Evolutionary conservation across 2,888 invertebrate species (phyloP).

Genomic region (Druceiella hillmani): DNA sequence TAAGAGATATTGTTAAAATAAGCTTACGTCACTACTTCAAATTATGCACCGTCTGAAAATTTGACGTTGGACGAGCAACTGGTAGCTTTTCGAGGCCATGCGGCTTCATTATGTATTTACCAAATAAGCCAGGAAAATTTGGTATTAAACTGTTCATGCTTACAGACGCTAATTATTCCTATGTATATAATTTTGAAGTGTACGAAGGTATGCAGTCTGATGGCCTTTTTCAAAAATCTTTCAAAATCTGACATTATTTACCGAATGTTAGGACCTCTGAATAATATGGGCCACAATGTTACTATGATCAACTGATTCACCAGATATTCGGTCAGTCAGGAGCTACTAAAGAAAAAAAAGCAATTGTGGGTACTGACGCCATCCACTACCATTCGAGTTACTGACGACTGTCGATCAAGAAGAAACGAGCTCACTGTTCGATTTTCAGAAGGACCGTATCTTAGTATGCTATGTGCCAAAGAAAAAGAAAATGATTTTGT

Average conservation of each 20-base stretch:
- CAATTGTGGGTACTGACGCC: too few relatives aligned
- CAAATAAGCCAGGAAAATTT: slow-evolving; percentile 1
- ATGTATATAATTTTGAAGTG: background rate
- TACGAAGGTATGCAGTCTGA: too few relatives aligned
- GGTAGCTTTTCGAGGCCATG: background rate
- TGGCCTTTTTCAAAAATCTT: too few relatives aligned
- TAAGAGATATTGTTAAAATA: background rate
- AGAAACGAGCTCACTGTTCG: background rate
- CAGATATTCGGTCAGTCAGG: background rate
- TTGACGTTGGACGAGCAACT: slow-evolving; percentile 1
- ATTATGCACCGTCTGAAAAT: background rate
- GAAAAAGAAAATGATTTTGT: background rate
- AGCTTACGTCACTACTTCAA: background rate
- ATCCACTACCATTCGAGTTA: too few relatives aligned
- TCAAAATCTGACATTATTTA: too few relatives aligned
- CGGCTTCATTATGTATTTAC: background rate
- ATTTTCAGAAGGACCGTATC: background rate
- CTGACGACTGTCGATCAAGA: background rate
- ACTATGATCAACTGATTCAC: background rate
- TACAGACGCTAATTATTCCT: background rate
- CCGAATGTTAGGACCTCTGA: too few relatives aligned
- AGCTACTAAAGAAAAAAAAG: background rate
- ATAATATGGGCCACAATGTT: too few relatives aligned
- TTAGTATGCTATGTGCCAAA: slow-evolving; percentile 1
- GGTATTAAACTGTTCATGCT: background rate